Percentiles rank a stretch among this genome's conserved stretches.
Conservation (phyloP, 2,797 vertebrate genomes). For the Pangasius mekongensis region DNA sequence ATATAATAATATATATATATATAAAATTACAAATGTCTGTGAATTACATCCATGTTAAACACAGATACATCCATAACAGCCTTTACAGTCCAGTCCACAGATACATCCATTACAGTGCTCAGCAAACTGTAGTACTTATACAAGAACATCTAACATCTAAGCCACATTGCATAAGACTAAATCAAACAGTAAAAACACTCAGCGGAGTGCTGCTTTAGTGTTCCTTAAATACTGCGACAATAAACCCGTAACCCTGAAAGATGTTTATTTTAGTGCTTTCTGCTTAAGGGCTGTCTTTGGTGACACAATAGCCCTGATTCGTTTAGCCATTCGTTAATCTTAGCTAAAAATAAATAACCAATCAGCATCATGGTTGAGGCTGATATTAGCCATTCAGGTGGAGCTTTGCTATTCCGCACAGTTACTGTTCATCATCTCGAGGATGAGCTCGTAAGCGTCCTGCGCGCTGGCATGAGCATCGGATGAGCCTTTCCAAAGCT, state of each 20-base stretch:
- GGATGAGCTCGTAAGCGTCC: constrained; percentile 87
- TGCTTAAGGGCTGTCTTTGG: constrained; percentile 38
- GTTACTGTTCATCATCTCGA: constrained; percentile 74
- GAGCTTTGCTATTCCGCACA: constrained; percentile 67
- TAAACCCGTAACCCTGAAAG: background rate
- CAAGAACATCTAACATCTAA: background rate
- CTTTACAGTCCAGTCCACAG: background rate
- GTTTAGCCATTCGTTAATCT: background rate
- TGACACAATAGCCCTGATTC: constrained; percentile 19
- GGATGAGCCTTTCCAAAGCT: constrained; percentile 71
- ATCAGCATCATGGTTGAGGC: background rate
- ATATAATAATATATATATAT: background rate
- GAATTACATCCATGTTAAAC: background rate
- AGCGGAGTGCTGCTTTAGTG: background rate
- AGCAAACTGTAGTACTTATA: background rate
- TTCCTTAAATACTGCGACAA: background rate
- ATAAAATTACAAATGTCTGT: background rate
- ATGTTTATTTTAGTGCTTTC: background rate
- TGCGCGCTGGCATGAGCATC: constrained; percentile 78
- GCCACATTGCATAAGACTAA: background rate
- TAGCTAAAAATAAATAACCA: background rate
- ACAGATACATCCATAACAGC: background rate
- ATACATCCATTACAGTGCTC: background rate
- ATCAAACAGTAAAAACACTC: background rate
- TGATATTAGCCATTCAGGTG: background rate